Conservation (phyloP, 2,113 vertebrate genomes). For the Cromileptes altivelis region DNA sequence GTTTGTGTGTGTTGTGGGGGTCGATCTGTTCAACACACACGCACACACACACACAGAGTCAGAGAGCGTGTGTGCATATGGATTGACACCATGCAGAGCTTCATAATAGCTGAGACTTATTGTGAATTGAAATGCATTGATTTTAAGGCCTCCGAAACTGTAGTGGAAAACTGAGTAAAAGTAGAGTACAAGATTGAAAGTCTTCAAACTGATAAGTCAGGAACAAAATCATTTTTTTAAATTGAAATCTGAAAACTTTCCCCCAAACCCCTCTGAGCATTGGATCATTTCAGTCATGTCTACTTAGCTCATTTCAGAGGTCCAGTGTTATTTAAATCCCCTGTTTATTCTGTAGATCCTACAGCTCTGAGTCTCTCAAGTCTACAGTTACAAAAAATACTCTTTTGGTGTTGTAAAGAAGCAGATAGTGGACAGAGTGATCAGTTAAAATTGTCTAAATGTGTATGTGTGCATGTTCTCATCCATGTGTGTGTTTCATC, state of each 20-base stretch:
- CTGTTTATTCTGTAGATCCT: not conserved
- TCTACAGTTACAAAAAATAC: no score
- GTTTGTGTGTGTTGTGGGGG: conserved; percentile 21
- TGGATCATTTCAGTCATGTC: not conserved
- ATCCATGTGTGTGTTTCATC: no score
- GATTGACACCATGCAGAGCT: not conserved
- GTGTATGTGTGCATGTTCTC: no score
- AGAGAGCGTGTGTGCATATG: not conserved
- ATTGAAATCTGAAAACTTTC: no score
- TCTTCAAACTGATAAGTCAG: no score
- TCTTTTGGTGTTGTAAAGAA: no score
- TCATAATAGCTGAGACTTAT: not conserved
- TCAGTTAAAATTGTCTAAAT: no score
- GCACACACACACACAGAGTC: not conserved
- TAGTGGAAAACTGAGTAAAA: not conserved
- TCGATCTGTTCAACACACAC: not conserved
- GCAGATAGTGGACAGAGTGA: no score
- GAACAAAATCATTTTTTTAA: no score
- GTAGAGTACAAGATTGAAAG: not conserved
- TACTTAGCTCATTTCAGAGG: not conserved
- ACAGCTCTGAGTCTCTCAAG: no score
- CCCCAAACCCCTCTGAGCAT: not conserved
- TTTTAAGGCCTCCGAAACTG: not conserved
- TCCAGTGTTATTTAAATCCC: not conserved
- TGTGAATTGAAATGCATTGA: not conserved